Evolutionary conservation across 2,113 vertebrate species (phyloP).

Genomic region (Deroptyus accipitrinus): DNA sequence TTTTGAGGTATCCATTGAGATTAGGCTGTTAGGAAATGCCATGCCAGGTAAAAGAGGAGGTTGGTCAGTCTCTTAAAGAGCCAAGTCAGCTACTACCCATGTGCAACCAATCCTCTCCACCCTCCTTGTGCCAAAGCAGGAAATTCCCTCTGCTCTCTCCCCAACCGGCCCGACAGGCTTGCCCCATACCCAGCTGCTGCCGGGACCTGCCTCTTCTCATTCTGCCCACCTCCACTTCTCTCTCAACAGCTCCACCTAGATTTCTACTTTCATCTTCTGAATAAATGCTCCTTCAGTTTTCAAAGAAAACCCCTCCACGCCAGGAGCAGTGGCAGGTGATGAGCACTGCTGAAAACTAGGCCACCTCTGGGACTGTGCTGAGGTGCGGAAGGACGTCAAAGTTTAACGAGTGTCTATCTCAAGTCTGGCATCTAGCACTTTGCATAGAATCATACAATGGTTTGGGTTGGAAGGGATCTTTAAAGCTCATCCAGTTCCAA

Average conservation of each 20-base stretch:
- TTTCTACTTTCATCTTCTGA: slow-evolving; percentile 54
- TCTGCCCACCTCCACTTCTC: slow-evolving; percentile 34
- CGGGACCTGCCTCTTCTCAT: slow-evolving; percentile 52
- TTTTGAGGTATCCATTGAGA: slow-evolving; percentile 52
- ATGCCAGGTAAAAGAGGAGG: neutral
- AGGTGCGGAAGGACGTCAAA: neutral
- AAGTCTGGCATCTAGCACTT: neutral
- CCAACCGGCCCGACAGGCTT: slow-evolving; percentile 55
- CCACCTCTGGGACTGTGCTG: neutral
- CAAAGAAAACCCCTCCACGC: neutral
- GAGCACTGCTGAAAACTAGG: neutral
- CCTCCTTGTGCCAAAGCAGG: slow-evolving; percentile 53
- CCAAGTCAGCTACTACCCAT: slow-evolving; percentile 42
- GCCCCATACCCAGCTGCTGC: slow-evolving; percentile 36
- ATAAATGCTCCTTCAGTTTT: neutral
- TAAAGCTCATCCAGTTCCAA: neutral
- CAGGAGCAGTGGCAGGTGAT: neutral
- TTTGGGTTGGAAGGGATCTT: neutral
- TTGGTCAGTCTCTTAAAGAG: slow-evolving; percentile 52
- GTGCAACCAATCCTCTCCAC: slow-evolving; percentile 42
- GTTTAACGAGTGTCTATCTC: neutral
- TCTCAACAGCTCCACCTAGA: slow-evolving; percentile 60
- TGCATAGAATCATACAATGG: neutral
- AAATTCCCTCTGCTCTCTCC: slow-evolving; percentile 63
- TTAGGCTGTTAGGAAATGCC: slow-evolving; percentile 25